Evolutionary conservation across 2,888 invertebrate species (phyloP).

Genomic region (Nezara viridula): DNA sequence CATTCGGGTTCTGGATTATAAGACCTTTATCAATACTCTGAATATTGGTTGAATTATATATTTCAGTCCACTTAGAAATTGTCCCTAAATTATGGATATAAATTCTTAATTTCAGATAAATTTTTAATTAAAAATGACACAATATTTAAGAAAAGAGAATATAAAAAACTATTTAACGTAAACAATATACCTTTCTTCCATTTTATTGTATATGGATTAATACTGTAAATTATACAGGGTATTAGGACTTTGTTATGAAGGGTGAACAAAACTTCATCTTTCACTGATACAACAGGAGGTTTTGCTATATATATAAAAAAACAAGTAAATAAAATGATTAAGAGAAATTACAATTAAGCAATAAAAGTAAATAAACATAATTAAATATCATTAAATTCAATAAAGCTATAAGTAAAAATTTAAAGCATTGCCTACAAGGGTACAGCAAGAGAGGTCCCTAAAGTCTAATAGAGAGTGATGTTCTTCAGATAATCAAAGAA

Average conservation of each 20-base stretch:
- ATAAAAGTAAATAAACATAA: background rate
- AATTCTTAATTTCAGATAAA: background rate
- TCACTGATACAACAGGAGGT: conserved; percentile 50
- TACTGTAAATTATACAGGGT: conserved; percentile 38
- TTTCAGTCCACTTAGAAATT: background rate
- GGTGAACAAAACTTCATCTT: conserved; percentile 15
- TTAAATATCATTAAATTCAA: background rate
- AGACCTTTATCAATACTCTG: conserved; percentile 63
- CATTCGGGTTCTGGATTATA: conserved; percentile 68
- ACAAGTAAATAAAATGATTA: background rate
- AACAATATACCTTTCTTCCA: conserved; percentile 51
- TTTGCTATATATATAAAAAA: conserved; percentile 40
- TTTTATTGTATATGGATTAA: background rate
- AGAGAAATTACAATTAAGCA: background rate
- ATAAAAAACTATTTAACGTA: background rate
- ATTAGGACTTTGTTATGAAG: background rate
- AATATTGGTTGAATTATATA: background rate
- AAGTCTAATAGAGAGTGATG: too few relatives aligned
- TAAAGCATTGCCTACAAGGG: background rate
- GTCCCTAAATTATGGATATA: conserved; percentile 3
- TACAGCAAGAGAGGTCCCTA: too few relatives aligned
- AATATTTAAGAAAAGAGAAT: background rate
- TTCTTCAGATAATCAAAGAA: too few relatives aligned
- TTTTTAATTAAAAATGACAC: background rate
- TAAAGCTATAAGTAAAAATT: background rate